phyloP scores from a whole-genome alignment of 2,797 vertebrate species.

The Mormyrus hasselquistii region DNA sequence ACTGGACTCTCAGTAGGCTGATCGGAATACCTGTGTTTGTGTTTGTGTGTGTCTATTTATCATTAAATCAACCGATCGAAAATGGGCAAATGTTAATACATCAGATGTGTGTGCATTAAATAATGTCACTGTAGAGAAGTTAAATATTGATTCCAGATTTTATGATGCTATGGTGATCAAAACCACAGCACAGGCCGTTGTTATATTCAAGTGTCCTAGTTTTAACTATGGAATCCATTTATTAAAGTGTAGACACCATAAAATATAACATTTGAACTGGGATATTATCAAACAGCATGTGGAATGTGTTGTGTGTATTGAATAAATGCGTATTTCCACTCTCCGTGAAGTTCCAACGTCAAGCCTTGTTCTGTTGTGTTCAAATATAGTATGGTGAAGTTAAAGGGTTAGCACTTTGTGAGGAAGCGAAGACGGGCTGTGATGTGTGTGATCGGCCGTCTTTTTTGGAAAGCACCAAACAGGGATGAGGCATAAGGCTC shows the following conservation, averaged over 20 bases:
- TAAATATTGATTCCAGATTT: not conserved
- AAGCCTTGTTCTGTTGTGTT: not conserved
- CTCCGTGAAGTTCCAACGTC: not conserved
- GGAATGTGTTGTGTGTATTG: not conserved
- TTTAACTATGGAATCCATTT: not conserved
- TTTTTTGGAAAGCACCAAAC: not conserved
- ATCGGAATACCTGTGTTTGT: not conserved
- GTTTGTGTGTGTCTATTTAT: not conserved
- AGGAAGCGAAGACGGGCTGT: not conserved
- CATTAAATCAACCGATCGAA: not conserved
- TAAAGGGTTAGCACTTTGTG: not conserved
- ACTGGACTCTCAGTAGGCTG: not conserved
- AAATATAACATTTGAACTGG: not conserved
- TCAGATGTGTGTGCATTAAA: not conserved
- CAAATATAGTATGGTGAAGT: not conserved
- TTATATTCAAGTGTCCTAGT: not conserved
- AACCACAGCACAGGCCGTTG: not conserved
- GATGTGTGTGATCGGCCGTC: not conserved
- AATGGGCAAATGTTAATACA: not conserved
- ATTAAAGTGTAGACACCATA: not conserved
- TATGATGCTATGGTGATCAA: not conserved
- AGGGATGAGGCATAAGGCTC: not conserved
- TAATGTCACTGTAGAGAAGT: not conserved
- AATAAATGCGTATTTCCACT: not conserved
- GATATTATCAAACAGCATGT: not conserved